A percentile compares a stretch with the other conserved stretches of the same genome.
These are phyloP conservation scores for Acropternis orthonyx DNA, from an alignment of 2,797 vertebrate genomes.

Conservation along the genomic window DNA sequence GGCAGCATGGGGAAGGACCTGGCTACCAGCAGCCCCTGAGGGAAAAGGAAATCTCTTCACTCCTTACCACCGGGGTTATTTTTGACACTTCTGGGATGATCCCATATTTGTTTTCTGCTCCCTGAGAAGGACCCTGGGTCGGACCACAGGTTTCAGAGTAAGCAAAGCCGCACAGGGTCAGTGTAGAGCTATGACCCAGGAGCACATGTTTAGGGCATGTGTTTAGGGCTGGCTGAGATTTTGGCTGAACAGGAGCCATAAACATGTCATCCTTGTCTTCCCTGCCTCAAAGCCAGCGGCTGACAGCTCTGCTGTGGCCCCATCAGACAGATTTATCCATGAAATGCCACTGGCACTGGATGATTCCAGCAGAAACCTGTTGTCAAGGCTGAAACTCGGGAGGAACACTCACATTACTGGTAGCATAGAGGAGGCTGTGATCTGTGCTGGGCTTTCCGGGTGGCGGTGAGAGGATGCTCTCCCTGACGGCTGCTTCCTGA, in stretches of 20 bases:
- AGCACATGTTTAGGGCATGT: not conserved
- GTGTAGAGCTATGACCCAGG: not conserved
- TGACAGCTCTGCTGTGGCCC: not conserved
- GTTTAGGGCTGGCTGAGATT: not conserved
- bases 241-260: not conserved
- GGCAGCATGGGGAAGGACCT: not conserved
- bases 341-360: not conserved
- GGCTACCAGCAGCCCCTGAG: accelerated
- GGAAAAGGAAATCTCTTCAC: not conserved
- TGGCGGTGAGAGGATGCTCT: constrained; percentile 18
- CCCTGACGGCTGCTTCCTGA: constrained; percentile 33
- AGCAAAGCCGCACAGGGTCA: not conserved
- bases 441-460: constrained; percentile 15
- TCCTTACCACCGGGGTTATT: not conserved
- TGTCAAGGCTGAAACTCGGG: not conserved
- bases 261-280: not conserved
- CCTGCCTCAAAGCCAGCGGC: not conserved
- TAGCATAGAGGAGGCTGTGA: not conserved
- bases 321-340: not conserved
- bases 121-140: not conserved
- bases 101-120: not conserved
- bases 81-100: not conserved
- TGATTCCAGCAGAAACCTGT: not conserved
- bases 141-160: not conserved
- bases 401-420: not conserved